Evolutionary conservation across 2,888 invertebrate genomes (phyloP), one percentile per base, ranked within the genome.

Genomic region (Limnephilus marmoratus): DNA sequence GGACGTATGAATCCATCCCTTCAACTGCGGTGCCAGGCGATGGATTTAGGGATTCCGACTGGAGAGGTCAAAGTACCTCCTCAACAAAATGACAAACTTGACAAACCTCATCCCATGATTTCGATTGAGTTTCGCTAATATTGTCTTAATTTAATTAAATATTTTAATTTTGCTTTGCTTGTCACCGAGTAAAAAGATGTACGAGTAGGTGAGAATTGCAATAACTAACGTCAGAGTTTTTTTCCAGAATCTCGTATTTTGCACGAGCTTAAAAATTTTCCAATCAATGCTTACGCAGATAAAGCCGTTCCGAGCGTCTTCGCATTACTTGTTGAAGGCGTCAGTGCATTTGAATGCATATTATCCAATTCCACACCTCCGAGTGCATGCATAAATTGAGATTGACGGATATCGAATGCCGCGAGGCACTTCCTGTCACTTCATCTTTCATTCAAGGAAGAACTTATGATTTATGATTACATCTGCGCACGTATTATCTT

Each of bases 401-500:
- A 83, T 83, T 83, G 80, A 80, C 68, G 88, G 88, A 89, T 89
- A 89, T 80, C 24, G 37, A 37, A 68, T 37, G 31, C 68, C 37
- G 29, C 68, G 29, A 89, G 37, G 80, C 88, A 87, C 68, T 89
- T 89, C 88, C 88, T 89, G 88, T 89, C 37, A 89, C 88, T 37
- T 34, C 12, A 45, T 80, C 80, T 80, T 34, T 89, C 34, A 80
- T 89, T 89, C 88, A 34, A 80, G 88, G 80, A 89, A 87, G 68
- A 80, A 11, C 80, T 24, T 11, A 34, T n/a, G 88, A 89, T 89
- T 12, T 24, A 24, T 13, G 88, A 89, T 89, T 80, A 9, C n/a
- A 81, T 89, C 88, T 68, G 9, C 34, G 37, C 24, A 89, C 88
- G 53, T 87, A 87, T n/a, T 86, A n/a, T n/a, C 29, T 29, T 53